phyloP scores from a whole-genome alignment of 1,140 invertebrate species.

The Eulimnadia texana region DNA sequence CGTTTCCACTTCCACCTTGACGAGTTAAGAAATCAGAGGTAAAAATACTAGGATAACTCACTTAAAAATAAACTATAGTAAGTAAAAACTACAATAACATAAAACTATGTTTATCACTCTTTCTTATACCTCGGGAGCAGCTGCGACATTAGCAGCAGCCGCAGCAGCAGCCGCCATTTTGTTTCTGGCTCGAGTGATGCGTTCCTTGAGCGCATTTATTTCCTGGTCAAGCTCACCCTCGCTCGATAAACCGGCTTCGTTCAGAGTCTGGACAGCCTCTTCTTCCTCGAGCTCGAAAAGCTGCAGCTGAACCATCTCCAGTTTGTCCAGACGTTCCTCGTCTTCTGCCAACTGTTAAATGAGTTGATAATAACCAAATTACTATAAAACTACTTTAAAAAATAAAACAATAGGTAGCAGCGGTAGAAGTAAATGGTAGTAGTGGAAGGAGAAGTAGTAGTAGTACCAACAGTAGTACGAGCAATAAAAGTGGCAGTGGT shows the following conservation, averaged over 20 bases:
- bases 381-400: too few relatives aligned
- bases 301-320: conserved; percentile 60
- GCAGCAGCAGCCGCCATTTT: conserved; percentile 57
- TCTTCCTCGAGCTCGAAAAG: conserved; percentile 60
- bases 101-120: too few relatives aligned
- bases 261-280: conserved; percentile 46
- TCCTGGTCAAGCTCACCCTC: conserved; percentile 50
- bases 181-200: conserved; percentile 62
- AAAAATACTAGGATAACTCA: conserved; percentile 22
- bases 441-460: too few relatives aligned
- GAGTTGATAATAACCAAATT: too few relatives aligned
- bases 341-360: conserved; percentile 55
- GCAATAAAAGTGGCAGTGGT: too few relatives aligned
- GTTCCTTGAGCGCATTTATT: conserved; percentile 52
- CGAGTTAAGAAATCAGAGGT: conserved; percentile 22
- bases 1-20: conserved; percentile 30
- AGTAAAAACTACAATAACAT: neutral
- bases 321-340: conserved; percentile 66
- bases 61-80: neutral
- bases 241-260: conserved; percentile 40
- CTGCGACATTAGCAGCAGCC: conserved; percentile 44
- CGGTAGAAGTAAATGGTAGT: too few relatives aligned
- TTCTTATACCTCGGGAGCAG: too few relatives aligned
- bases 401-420: too few relatives aligned
- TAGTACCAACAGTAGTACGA: too few relatives aligned